Conservation (phyloP, 2,797 vertebrate species). For the Falco peregrinus region DNA sequence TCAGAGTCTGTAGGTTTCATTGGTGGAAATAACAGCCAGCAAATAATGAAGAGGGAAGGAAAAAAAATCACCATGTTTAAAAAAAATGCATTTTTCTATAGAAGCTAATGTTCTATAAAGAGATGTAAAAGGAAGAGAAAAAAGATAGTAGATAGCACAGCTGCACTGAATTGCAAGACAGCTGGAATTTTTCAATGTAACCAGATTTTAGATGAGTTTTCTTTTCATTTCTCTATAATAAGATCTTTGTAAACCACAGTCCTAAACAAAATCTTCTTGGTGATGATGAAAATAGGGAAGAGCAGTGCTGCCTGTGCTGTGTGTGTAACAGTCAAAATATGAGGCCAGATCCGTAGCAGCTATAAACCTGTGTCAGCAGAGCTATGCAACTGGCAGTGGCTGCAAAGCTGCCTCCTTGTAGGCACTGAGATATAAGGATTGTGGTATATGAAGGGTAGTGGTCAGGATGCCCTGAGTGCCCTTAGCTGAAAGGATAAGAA, state of each 20-base stretch:
- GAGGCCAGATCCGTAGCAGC: not conserved
- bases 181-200: constrained; percentile 67
- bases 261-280: constrained; percentile 62
- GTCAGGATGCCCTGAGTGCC: constrained; percentile 32
- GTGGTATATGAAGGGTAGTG: not conserved
- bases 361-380: constrained; percentile 13
- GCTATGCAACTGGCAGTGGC: not conserved
- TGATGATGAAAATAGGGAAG: constrained; percentile 35
- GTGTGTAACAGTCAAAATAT: constrained; percentile 4
- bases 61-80: constrained; percentile 22
- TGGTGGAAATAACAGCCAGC: constrained; percentile 29
- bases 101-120: constrained; percentile 59
- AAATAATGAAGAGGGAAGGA: constrained; percentile 34
- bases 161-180: constrained; percentile 66
- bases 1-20: constrained; percentile 22
- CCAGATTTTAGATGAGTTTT: constrained; percentile 69
- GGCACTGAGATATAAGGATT: not conserved
- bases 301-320: not conserved
- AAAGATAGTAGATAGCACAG: constrained; percentile 68
- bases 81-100: constrained; percentile 48
- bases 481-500: constrained; percentile 31
- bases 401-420: constrained; percentile 1
- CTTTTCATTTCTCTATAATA: constrained; percentile 69
- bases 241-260: constrained; percentile 57
- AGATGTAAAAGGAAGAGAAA: constrained; percentile 50